Evolutionary conservation across 2,797 vertebrate species (phyloP).

Genomic region (Lemur catta): DNA sequence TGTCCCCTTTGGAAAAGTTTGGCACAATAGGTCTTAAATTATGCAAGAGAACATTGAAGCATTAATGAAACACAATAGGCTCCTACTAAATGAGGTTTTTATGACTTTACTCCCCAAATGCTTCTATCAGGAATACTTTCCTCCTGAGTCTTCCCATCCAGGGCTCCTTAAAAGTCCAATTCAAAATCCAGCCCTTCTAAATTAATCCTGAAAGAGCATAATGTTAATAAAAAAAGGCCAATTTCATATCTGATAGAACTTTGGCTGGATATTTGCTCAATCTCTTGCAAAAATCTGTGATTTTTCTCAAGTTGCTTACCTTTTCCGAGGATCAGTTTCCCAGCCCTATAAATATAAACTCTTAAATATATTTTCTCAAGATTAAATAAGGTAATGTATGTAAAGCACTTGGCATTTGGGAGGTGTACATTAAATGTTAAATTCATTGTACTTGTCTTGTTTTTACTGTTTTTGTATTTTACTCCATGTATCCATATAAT

Average conservation of each 20-base stretch:
- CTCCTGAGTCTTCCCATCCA: background rate
- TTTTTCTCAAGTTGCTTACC: background rate
- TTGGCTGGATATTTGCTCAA: background rate
- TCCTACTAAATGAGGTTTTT: background rate
- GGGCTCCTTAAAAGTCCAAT: background rate
- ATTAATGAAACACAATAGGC: slow-evolving; percentile 20
- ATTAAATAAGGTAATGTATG: background rate
- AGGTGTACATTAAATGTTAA: background rate
- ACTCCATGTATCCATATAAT: background rate
- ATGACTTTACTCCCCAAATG: background rate
- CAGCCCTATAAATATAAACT: background rate
- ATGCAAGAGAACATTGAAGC: background rate
- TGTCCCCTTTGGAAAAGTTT: slow-evolving; percentile 30
- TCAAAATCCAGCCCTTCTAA: background rate
- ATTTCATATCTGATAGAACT: background rate
- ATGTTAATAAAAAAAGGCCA: background rate
- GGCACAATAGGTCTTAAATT: slow-evolving; percentile 33
- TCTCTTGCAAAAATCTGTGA: background rate
- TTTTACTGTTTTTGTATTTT: background rate
- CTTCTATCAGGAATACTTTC: background rate
- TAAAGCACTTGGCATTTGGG: background rate
- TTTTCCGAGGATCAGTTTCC: background rate
- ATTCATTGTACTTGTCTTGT: background rate
- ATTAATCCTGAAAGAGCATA: background rate
- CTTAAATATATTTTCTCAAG: background rate